Percentiles rank a stretch among this genome's conserved stretches.
Conservation (phyloP, 2,888 invertebrate genomes). For the Papilio gigon region DNA sequence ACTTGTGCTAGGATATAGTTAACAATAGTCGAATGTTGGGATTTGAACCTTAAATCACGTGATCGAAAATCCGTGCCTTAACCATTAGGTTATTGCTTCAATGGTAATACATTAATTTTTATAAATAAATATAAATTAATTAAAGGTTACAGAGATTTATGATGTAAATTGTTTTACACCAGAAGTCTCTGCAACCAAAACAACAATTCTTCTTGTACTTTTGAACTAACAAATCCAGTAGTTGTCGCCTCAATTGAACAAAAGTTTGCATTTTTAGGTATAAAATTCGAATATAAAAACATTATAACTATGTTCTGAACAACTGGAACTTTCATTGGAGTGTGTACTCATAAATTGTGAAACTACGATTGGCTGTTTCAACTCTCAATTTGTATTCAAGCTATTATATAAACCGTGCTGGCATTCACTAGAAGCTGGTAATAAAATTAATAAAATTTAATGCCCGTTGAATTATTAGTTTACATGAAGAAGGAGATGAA, state of each 20-base stretch:
- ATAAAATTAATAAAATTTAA: background rate
- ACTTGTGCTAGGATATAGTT: no score
- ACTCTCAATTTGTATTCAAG: background rate
- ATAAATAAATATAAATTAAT: no score
- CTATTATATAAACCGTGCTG: background rate
- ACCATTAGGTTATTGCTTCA: no score
- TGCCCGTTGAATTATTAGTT: background rate
- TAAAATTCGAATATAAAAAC: background rate
- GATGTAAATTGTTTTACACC: no score
- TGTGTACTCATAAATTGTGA: background rate
- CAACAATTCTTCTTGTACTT: no score
- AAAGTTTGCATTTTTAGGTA: background rate
- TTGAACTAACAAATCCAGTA: background rate
- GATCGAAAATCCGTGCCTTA: no score
- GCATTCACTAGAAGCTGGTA: background rate
- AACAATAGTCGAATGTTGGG: no score
- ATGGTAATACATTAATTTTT: no score
- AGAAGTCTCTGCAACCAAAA: no score
- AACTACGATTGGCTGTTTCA: slow-evolving; percentile 5
- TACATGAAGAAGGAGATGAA: background rate
- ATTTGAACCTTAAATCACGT: no score
- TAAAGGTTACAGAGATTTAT: no score
- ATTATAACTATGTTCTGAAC: slow-evolving; percentile 6
- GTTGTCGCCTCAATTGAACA: background rate
- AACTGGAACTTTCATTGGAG: background rate